Evolutionary conservation across 2,797 vertebrate species (phyloP).

Genomic region (Coccyzus lansbergi): DNA sequence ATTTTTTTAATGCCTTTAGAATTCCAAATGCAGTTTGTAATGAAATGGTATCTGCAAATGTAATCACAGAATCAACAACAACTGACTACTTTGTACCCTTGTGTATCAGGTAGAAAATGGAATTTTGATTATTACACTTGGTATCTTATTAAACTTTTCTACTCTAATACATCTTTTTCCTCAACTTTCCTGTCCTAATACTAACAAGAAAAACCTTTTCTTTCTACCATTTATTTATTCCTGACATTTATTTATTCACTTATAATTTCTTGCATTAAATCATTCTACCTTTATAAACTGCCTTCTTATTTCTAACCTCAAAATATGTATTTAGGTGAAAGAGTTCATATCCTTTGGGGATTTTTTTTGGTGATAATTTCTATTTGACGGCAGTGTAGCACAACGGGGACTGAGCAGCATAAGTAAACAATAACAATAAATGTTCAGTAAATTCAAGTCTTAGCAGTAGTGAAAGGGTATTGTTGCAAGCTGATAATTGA

Average conservation of each 20-base stretch:
- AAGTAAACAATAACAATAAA: background rate
- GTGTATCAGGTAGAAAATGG: background rate
- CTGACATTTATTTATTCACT: background rate
- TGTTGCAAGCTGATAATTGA: background rate
- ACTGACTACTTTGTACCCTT: background rate
- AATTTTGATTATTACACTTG: background rate
- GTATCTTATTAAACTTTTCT: conserved; percentile 6
- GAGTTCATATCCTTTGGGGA: background rate
- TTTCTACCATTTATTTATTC: background rate
- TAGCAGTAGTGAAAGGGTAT: background rate
- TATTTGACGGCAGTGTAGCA: background rate
- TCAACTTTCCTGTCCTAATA: background rate
- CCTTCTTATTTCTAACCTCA: conserved; percentile 1
- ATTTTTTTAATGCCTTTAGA: background rate
- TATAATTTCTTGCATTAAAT: background rate
- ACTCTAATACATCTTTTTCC: background rate
- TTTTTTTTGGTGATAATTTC: background rate
- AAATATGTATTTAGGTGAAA: background rate
- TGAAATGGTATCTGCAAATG: conserved; percentile 12
- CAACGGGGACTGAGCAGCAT: background rate
- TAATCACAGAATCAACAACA: background rate
- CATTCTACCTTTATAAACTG: background rate
- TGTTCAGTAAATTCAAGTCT: background rate
- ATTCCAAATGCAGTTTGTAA: conserved; percentile 9
- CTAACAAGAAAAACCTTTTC: background rate